These are phyloP conservation scores for Pipistrellus nathusii DNA, from an alignment of 2,797 vertebrate species.

Conservation along the genomic window DNA sequence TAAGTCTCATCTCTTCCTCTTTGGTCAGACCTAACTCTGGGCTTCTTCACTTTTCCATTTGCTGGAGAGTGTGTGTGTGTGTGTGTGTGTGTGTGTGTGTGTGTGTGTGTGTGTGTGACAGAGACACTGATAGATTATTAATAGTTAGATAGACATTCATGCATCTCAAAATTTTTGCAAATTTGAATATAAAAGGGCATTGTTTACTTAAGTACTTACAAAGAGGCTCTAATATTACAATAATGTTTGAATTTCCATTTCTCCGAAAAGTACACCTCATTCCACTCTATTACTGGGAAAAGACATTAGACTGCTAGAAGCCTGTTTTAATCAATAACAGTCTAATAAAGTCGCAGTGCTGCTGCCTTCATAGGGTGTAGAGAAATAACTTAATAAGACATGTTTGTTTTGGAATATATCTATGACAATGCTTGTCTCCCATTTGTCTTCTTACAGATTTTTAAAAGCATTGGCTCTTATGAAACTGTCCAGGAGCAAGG, in stretches of 20 bases:
- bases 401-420: background rate
- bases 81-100: background rate
- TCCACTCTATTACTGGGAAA: conserved; percentile 37
- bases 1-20: conserved; percentile 87
- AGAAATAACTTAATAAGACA: conserved; percentile 57
- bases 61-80: background rate
- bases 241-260: conserved; percentile 59
- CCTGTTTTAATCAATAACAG: conserved; percentile 75
- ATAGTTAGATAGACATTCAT: background rate
- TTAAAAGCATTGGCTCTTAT: conserved; percentile 94
- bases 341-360: conserved; percentile 76
- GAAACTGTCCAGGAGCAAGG: conserved; percentile 92
- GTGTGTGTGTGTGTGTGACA: background rate
- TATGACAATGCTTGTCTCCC: conserved; percentile 56
- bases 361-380: conserved; percentile 65
- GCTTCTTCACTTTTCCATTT: background rate
- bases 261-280: background rate
- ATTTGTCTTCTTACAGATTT: conserved; percentile 89
- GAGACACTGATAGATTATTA: too few relatives aligned
- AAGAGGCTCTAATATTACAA: conserved; percentile 49
- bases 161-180: conserved; percentile 19
- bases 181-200: conserved; percentile 57
- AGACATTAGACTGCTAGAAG: conserved; percentile 69
- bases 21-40: background rate
- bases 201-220: conserved; percentile 52